Evolutionary conservation across 2,888 invertebrate species (phyloP), one percentile per base, ranked within the genome.

Genomic region (Neocrepidodera transversa): DNA sequence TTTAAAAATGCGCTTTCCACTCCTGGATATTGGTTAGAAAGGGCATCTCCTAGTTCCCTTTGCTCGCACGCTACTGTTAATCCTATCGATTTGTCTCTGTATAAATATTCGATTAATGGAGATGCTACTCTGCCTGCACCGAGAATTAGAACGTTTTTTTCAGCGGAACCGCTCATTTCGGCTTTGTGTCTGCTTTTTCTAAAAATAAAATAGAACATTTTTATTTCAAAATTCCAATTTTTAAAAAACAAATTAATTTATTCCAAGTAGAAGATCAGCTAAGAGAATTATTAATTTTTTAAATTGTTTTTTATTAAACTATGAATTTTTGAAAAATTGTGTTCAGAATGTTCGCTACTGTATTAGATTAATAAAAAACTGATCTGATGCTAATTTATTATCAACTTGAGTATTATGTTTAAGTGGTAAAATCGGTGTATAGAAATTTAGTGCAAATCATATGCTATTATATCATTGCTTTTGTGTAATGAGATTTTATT

Each of bases 81-180:
- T n/a, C 87, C 86, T 16, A 95, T 83, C 63, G 89, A 87, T 65
- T 87, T 85, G 73, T 95, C 92, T 49, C 93, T 84, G 55, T 92
- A 86, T 20, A 99, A 83, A 81, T 97, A 99, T 77, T 99, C 97
- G 0, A 99, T 92, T 1, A 97, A 84, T 0, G 99, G 99, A 0
- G 92, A 91, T 0, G 95, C 91, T 0, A 99, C 98, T 74, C 79
- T 69, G 0, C 99, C 99, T 30, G 98, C 96, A 0, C 99, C 99
- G 8, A 99, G 83, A 1, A 99, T 90, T 7, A 98, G 84, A 0
- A 97, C 91, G 54, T 88, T 86, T 67, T 89, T 89, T 68, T 74
- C 68, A 10, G 67, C 58, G 16, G 65, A 60, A 18, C 61, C 60
- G 42, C 68, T 64, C 36, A 83, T 82, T 35, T 85, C 86, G 8